Evolutionary conservation across 1,140 invertebrate genomes (phyloP).

Genomic region (Drosophila bocqueti): DNA sequence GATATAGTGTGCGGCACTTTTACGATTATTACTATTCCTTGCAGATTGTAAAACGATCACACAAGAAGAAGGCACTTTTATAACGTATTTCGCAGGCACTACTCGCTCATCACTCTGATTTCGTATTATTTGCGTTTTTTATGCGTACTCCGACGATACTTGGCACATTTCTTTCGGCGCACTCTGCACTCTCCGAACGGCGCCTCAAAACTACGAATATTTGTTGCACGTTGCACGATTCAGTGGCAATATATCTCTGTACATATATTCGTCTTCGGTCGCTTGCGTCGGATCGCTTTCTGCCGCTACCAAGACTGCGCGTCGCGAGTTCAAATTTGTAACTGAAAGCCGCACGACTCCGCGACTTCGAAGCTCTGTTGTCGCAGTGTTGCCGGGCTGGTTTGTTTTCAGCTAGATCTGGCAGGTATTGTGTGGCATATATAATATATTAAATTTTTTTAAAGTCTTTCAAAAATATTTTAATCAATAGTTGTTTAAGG

Average conservation of each 20-base stretch:
- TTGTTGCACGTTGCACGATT: slow-evolving; percentile 39
- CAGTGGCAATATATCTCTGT: slow-evolving; percentile 7
- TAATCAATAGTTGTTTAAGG: too few relatives aligned
- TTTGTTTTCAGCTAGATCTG: neutral
- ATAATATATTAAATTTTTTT: too few relatives aligned
- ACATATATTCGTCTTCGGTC: slow-evolving; percentile 61
- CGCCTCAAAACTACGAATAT: slow-evolving; percentile 59
- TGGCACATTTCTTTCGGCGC: slow-evolving; percentile 63
- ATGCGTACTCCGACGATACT: slow-evolving; percentile 31
- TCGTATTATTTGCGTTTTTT: slow-evolving; percentile 29
- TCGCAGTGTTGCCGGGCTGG: neutral
- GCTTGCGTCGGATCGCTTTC: slow-evolving; percentile 23
- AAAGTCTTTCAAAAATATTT: too few relatives aligned
- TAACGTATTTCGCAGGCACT: slow-evolving; percentile 52
- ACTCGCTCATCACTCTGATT: slow-evolving; percentile 41
- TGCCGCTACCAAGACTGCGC: slow-evolving; percentile 78
- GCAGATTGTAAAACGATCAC: slow-evolving; percentile 45
- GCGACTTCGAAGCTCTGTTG: slow-evolving; percentile 7
- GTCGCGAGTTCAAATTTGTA: slow-evolving; percentile 73
- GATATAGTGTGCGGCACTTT: slow-evolving; percentile 28
- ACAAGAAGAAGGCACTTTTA: slow-evolving; percentile 46
- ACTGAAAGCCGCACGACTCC: slow-evolving; percentile 49
- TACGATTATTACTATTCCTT: slow-evolving; percentile 34
- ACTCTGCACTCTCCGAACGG: slow-evolving; percentile 17
- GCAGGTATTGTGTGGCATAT: too few relatives aligned